Percentiles rank a stretch among this genome's conserved stretches.
These are phyloP conservation scores for Corapipo altera DNA, from an alignment of 2,113 vertebrate species.

Conservation along the genomic window DNA sequence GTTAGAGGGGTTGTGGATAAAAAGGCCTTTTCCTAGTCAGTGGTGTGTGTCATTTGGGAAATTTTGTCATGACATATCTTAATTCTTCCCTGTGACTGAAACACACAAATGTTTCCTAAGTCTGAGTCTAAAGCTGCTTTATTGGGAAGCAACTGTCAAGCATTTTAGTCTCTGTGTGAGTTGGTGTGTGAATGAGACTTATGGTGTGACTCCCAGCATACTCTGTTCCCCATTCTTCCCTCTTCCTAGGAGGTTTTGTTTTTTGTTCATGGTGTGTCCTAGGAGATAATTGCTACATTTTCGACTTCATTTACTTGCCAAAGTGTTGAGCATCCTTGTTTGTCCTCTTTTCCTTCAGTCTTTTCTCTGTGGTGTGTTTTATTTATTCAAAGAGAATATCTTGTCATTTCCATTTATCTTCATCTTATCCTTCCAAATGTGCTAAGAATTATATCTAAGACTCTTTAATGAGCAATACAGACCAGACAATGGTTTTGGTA, in stretches of 20 bases:
- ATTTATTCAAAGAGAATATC: conserved; percentile 50
- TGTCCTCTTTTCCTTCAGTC: conserved; percentile 35
- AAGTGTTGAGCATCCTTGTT: conserved; percentile 40
- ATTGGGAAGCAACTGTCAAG: conserved; percentile 35
- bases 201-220: neutral
- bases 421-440: conserved; percentile 36
- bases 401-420: conserved; percentile 67
- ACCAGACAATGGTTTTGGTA: neutral
- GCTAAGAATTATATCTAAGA: conserved; percentile 24
- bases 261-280: conserved; percentile 55
- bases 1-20: neutral
- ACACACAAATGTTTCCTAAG: conserved; percentile 12
- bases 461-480: conserved; percentile 22
- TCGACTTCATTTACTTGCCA: conserved; percentile 47
- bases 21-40: conserved; percentile 46
- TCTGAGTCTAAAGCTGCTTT: conserved; percentile 23
- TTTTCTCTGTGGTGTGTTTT: conserved; percentile 44
- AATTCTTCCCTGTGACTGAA: conserved; percentile 6
- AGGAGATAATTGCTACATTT: conserved; percentile 71
- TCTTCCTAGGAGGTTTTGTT: conserved; percentile 44
- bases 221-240: conserved; percentile 22
- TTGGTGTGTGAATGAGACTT: conserved; percentile 38
- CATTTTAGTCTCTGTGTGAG: conserved; percentile 44
- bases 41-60: neutral
- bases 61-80: conserved; percentile 51